Percentiles rank a stretch among this genome's conserved stretches.
These are phyloP conservation scores for Ophthalmolycus amberensis DNA, from an alignment of 2,113 vertebrate species.

Conservation along the genomic window DNA sequence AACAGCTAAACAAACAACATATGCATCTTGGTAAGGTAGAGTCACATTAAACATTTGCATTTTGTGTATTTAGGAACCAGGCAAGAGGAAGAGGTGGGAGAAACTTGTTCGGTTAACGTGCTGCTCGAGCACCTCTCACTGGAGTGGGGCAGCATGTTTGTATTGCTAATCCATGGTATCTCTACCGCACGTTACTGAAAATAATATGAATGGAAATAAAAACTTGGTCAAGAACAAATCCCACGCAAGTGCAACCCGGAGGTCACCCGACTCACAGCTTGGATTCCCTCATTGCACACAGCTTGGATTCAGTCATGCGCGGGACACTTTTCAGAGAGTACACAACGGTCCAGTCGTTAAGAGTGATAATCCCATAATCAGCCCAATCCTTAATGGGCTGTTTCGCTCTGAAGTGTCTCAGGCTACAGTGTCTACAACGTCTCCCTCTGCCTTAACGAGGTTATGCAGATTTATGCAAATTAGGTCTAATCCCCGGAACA, in stretches of 20 bases:
- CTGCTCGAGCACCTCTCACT: not conserved
- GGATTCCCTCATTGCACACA: not conserved
- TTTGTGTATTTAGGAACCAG: not conserved
- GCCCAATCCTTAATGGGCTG: constrained; percentile 70
- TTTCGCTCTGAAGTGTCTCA: constrained; percentile 66
- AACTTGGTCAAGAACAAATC: not conserved
- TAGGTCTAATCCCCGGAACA: constrained; percentile 58
- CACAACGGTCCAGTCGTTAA: constrained; percentile 56
- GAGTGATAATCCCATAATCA: constrained; percentile 77
- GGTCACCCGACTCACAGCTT: constrained; percentile 34
- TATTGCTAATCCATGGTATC: not conserved
- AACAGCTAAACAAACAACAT: not conserved
- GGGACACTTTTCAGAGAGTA: constrained; percentile 47
- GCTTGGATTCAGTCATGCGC: constrained; percentile 15
- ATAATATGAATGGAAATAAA: constrained; percentile 9
- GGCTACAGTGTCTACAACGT: constrained; percentile 59
- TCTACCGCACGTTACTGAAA: not conserved
- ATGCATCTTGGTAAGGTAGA: not conserved
- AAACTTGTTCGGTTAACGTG: not conserved
- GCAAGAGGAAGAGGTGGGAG: not conserved
- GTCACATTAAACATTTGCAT: not conserved
- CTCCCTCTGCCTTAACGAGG: constrained; percentile 61
- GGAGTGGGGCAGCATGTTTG: not conserved
- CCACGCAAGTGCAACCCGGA: constrained; percentile 3
- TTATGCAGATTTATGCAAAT: constrained; percentile 81